Evolutionary conservation across 2,888 invertebrate genomes (phyloP).

Genomic region (Bhutanitis thaidina): DNA sequence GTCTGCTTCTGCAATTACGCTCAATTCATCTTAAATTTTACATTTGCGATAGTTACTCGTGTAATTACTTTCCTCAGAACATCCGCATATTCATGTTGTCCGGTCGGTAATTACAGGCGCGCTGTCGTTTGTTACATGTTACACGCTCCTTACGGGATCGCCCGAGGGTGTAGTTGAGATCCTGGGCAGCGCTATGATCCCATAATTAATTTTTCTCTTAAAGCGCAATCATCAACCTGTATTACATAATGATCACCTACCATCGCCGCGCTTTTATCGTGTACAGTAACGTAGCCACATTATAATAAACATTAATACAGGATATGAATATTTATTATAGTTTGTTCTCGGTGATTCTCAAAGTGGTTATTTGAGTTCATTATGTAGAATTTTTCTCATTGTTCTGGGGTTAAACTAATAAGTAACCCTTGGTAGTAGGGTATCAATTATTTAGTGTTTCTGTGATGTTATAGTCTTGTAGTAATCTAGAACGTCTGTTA

Average conservation of each 20-base stretch:
- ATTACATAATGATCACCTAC: slow-evolving; percentile 23
- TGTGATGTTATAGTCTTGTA: too few species aligned
- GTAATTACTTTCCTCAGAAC: slow-evolving; percentile 17
- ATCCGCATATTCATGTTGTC: slow-evolving; percentile 17
- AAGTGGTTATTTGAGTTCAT: too few species aligned
- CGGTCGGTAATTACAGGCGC: slow-evolving; percentile 24
- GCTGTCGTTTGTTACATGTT: slow-evolving; percentile 26
- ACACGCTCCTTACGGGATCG: slow-evolving; percentile 20
- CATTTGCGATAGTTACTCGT: background rate
- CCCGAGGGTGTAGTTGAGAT: slow-evolving; percentile 21
- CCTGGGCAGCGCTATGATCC: slow-evolving; percentile 22
- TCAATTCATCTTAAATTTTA: slow-evolving; percentile 10
- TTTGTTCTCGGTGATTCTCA: too few species aligned
- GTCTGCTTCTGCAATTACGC: background rate
- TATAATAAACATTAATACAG: too few species aligned
- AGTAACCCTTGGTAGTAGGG: too few species aligned
- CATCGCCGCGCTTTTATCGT: slow-evolving; percentile 21
- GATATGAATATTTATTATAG: too few species aligned
- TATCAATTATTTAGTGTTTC: too few species aligned
- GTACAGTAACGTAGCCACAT: too few species aligned
- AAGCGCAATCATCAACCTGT: slow-evolving; percentile 9
- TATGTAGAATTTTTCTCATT: too few species aligned
- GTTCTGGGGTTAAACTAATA: too few species aligned
- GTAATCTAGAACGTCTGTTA: too few species aligned
- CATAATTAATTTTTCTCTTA: slow-evolving; percentile 21